Evolutionary conservation across 2,888 invertebrate species (phyloP), one percentile per base, ranked within the genome.

Genomic region (Aromia moschata): DNA sequence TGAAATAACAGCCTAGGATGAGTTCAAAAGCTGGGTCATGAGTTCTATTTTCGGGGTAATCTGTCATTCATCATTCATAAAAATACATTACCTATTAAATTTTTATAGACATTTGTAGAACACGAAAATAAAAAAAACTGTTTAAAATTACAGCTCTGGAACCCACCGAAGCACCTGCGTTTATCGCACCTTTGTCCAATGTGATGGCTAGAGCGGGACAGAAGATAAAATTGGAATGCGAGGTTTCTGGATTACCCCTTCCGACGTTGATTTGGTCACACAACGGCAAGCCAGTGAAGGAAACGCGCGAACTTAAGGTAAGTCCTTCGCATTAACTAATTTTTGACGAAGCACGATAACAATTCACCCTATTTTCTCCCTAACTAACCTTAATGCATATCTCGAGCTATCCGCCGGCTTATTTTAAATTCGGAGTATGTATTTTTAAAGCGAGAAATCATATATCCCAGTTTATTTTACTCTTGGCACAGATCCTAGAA

Each of bases 121-220:
- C 36, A 58, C 36, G 11, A 15, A 49, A 43, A 43, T 18, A 44
- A 51, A 31, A 38, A 46, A 45, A 60, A 16, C 15, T 49, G 47
- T 56, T 43, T 31, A 47, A 46, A 53, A 46, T 65, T 73, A 58
- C 76, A 88, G 89, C 88, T 53, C 79, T 85, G 62, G 85, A 86
- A 70, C 84, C 86, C 33, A 83, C 84, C n/a, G 86, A 87, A 75
- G 78, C 84, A 56, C 90, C 90, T 10, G 79, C 78, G 54, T 89
- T 91, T 68, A 80, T 84, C 44, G 80, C 83, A 56, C 85, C 88
- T 1, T 81, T 90, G 30, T 86, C 86, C 1, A 89, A 90, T 78
- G 85, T 87, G n/a, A 89, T 89, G 86, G 88, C 87, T 4, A 83
- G 88, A 68, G 87, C 89, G 55, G 90, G 91, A 43, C 89, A 91